Evolutionary conservation across 2,113 vertebrate species (phyloP).

Genomic region (Lagopus leucura): DNA sequence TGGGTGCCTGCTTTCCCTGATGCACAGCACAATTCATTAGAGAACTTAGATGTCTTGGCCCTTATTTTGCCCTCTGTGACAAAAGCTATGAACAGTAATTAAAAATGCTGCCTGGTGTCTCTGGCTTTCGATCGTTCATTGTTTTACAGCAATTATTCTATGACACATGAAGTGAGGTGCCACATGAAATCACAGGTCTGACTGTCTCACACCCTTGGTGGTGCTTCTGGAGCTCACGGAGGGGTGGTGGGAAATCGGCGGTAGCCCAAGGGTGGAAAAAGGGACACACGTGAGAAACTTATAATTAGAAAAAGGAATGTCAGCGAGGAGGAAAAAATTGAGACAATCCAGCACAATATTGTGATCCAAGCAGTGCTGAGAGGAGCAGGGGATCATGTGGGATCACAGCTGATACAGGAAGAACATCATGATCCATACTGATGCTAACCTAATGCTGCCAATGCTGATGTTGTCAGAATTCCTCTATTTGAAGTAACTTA

Average conservation of each 20-base stretch:
- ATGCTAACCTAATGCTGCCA: neutral
- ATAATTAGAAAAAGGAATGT: neutral
- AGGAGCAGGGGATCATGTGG: neutral
- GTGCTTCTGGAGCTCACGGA: neutral
- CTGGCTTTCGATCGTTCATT: neutral
- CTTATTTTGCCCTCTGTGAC: neutral
- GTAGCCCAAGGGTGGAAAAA: neutral
- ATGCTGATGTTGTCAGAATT: neutral
- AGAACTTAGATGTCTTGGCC: neutral
- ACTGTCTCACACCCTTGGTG: neutral
- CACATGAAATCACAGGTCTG: neutral
- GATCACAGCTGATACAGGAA: neutral
- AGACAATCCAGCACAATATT: neutral
- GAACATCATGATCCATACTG: neutral
- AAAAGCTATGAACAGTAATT: neutral
- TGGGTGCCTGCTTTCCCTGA: neutral
- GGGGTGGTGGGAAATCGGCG: accelerated
- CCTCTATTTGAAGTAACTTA: neutral
- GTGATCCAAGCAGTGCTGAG: neutral
- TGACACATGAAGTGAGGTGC: neutral
- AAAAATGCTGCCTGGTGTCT: neutral
- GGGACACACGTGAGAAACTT: neutral
- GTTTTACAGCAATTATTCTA: neutral
- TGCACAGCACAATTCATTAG: neutral
- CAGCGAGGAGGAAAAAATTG: neutral